Base-by-base conservation (phyloP, 2,797 vertebrate genomes). In the Poeciliopsis gracilis region DNA sequence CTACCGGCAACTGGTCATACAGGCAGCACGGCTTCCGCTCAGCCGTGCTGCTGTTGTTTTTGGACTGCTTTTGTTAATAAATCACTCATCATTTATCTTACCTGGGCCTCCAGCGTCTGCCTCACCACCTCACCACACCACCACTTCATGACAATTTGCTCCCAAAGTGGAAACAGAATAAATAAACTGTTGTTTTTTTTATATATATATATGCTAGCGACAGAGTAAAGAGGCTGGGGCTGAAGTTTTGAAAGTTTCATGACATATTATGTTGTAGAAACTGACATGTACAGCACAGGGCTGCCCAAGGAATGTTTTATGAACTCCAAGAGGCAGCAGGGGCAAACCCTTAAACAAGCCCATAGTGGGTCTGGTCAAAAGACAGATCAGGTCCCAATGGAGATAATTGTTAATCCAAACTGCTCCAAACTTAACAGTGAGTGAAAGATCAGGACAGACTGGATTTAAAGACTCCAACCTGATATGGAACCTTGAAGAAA, bases 321-420 rank as follows among this genome's bases (percentile, higher is more conserved):
- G 78, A 76, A 76, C 38, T 70, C 78, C 81, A 86, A 79, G 87
- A 86, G 85, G 86, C 80, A 88, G 71, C 88, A 75, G 86, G 38
- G 73, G 75, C 75, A 80, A 82, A 49, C 18, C 23, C 81, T 84
- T 55, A 80, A 78, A 87, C 38, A 55, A 82, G 84, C 87, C 86
- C 82, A 79, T 80, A 75, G 77, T 78, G 79, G 77, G 87, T 86
- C 85, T 75, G 83, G 81, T 75, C 80, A 67, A 85, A 85, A 91
- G 86, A 89, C 89, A 86, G 87, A 84, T 85, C 67, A 63, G 46
- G 76, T 88, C 86, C 86, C 79, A 77, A 84, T 23, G 77, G 81
- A 91, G 92, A 95, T 94, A 94, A 93, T 87, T 90, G 73, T 78
- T 94, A 93, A 94, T 93, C 91, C 88, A 69, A 78, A 78, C 79